Evolutionary conservation across 2,888 invertebrate species (phyloP).

Genomic region (Gastracanthus pulcherrimus): DNA sequence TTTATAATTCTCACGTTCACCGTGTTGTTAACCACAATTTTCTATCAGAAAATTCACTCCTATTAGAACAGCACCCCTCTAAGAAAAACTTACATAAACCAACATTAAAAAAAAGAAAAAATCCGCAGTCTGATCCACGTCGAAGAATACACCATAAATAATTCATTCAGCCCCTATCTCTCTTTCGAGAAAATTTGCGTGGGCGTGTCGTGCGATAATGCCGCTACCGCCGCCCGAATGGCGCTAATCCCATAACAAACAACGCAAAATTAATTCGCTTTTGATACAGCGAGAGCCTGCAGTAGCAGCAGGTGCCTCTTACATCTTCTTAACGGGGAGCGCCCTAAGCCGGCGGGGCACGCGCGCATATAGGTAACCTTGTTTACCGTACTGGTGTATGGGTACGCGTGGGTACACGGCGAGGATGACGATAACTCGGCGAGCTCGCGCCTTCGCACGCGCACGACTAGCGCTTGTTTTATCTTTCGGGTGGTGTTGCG

Average conservation of each 20-base stretch:
- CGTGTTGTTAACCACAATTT: too few relatives aligned
- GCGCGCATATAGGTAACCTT: neutral
- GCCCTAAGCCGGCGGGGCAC: neutral
- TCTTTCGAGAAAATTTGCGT: neutral
- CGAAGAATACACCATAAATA: neutral
- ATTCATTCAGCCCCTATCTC: neutral
- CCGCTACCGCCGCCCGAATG: neutral
- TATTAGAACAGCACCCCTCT: neutral
- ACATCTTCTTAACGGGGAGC: slow-evolving; percentile 36
- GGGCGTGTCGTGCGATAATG: neutral
- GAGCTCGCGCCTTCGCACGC: neutral
- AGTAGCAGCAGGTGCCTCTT: slow-evolving; percentile 40
- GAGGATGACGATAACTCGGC: neutral
- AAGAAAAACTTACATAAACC: too few relatives aligned
- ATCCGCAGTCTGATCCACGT: neutral
- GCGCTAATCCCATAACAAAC: slow-evolving; percentile 7
- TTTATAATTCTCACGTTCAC: too few relatives aligned
- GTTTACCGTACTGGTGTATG: neutral
- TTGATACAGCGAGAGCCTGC: neutral
- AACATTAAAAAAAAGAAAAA: neutral
- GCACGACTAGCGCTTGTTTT: slow-evolving; percentile 4
- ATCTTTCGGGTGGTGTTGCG: too few relatives aligned
- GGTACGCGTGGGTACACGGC: neutral
- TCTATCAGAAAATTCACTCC: too few relatives aligned
- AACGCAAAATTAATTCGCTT: slow-evolving; percentile 34